Conservation (phyloP, 2,888 invertebrate species). For the Terebella lapidaria region DNA sequence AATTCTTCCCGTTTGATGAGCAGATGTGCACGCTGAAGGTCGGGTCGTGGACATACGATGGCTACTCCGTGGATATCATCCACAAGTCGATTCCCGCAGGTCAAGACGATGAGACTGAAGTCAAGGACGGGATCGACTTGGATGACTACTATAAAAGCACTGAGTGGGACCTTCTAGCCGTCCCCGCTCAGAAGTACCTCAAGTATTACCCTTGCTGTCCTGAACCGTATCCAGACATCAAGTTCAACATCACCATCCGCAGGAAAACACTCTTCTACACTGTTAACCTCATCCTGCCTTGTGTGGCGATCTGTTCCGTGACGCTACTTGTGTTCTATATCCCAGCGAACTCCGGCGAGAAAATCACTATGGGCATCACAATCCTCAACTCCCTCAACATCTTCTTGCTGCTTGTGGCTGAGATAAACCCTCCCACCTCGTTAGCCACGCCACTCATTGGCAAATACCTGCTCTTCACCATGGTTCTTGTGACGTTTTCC, state of each 20-base stretch:
- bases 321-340: constrained; percentile 95
- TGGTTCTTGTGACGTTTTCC: constrained; percentile 92
- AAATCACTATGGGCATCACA: constrained; percentile 91
- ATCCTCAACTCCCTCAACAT: constrained; percentile 98
- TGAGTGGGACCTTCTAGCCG: constrained; percentile 59
- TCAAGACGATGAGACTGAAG: constrained; percentile 16
- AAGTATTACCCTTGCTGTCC: constrained; percentile 59
- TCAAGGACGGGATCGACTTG: constrained; percentile 49
- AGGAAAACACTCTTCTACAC: constrained; percentile 82
- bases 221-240: constrained; percentile 55
- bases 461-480: constrained; percentile 90
- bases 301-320: constrained; percentile 92
- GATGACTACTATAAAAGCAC: constrained; percentile 49
- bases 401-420: constrained; percentile 95
- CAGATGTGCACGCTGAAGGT: constrained; percentile 95
- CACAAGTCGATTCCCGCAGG: constrained; percentile 21
- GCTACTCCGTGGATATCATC: constrained; percentile 34
- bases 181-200: constrained; percentile 56
- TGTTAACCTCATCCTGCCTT: constrained; percentile 92
- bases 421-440: constrained; percentile 97
- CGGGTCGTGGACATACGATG: constrained; percentile 69
- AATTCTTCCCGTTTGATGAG: constrained; percentile 60
- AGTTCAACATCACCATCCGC: constrained; percentile 52
- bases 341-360: constrained; percentile 96
- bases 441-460: constrained; percentile 93